Conservation (phyloP, 1,140 invertebrate species). For the Pseudomyrmex dendroicus region DNA sequence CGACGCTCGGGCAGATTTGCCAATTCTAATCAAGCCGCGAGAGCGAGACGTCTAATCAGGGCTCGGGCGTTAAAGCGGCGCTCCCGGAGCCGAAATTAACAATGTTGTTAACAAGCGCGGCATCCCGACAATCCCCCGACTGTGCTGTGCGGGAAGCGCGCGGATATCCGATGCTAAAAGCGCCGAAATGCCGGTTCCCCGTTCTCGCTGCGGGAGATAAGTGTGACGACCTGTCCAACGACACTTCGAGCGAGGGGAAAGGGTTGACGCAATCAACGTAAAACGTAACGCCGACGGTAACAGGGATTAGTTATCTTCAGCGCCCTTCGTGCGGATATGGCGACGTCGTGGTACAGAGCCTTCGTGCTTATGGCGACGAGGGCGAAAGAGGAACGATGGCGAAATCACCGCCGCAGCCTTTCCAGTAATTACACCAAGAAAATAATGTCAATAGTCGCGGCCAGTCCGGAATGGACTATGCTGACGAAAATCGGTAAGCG, state of each 20-base stretch:
- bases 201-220: conserved; percentile 78
- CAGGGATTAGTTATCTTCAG: conserved; percentile 84
- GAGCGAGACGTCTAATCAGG: conserved; percentile 70
- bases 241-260: conserved; percentile 74
- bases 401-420: conserved; percentile 67
- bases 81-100: conserved; percentile 78
- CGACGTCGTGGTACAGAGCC: conserved; percentile 26
- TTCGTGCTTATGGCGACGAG: conserved; percentile 57
- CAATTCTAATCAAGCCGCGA: conserved; percentile 71
- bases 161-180: conserved; percentile 67
- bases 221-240: conserved; percentile 85
- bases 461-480: conserved; percentile 29
- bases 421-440: conserved; percentile 73
- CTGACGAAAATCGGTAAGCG: conserved; percentile 70
- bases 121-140: conserved; percentile 60
- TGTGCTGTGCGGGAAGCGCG: background rate
- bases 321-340: conserved; percentile 64
- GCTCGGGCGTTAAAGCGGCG: conserved; percentile 54
- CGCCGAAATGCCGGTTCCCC: conserved; percentile 41
- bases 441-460: conserved; percentile 66
- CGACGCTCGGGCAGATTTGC: conserved; percentile 53
- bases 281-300: conserved; percentile 84
- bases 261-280: conserved; percentile 84
- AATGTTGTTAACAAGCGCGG: conserved; percentile 82
- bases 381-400: background rate